Conservation (phyloP, 2,113 vertebrate genomes). For the Gymnogyps californianus region DNA sequence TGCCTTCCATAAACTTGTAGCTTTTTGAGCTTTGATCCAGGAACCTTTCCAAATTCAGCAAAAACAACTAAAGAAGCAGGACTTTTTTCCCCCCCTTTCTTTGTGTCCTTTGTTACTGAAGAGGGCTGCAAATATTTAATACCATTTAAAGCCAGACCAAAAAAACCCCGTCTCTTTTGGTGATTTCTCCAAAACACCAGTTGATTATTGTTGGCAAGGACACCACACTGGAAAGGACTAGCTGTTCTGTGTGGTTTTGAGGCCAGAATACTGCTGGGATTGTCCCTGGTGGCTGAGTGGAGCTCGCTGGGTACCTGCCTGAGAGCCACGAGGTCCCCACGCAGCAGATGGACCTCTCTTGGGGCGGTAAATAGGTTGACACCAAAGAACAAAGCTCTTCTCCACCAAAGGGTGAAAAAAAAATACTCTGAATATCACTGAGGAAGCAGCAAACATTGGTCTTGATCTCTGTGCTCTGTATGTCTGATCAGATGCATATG, state of each 20-base stretch:
- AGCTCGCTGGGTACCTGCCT: background rate
- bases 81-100: background rate
- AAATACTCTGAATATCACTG: fast-evolving
- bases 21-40: conserved; percentile 29
- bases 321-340: fast-evolving
- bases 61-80: background rate
- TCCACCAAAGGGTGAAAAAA: background rate
- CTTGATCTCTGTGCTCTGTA: background rate
- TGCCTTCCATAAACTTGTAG: background rate
- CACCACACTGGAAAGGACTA: conserved; percentile 28
- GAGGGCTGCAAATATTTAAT: conserved; percentile 30
- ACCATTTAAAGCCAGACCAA: background rate
- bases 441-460: background rate
- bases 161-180: background rate
- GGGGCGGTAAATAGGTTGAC: background rate
- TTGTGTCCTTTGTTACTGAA: conserved; percentile 24
- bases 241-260: conserved; percentile 25
- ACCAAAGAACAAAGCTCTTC: background rate
- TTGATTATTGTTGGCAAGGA: conserved; percentile 49
- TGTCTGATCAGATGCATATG: background rate
- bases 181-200: conserved; percentile 29
- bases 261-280: background rate
- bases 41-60: conserved; percentile 32
- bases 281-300: background rate
- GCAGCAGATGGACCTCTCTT: background rate